Conservation (phyloP, 23 tunicate species). For the Diplosoma virens region DNA sequence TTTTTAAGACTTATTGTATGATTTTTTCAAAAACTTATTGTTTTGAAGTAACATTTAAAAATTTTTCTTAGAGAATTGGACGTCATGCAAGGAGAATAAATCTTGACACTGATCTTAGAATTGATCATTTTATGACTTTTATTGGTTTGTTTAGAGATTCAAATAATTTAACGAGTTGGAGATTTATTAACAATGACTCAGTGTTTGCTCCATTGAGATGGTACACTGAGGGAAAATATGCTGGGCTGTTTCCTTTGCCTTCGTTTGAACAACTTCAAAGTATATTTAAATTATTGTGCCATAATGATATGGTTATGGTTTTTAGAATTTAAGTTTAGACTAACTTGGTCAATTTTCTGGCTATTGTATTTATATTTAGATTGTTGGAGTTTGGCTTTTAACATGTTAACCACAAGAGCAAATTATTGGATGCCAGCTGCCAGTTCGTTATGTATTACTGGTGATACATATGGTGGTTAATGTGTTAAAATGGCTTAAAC, state of each 20-base stretch:
- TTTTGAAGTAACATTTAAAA: background rate
- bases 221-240: constrained; percentile 10
- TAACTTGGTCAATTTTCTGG: no score
- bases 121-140: background rate
- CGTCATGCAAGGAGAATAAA: background rate
- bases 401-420: no score
- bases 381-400: no score
- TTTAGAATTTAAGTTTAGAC: no score
- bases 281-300: no score
- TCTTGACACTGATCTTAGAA: background rate
- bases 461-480: no score
- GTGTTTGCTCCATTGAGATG: constrained; percentile 22
- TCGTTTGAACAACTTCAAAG: background rate
- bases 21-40: background rate
- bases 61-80: background rate
- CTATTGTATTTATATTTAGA: no score
- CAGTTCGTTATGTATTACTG: no score
- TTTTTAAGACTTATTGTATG: no score
- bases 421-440: no score
- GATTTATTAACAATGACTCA: constrained; percentile 15
- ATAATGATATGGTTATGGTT: no score
- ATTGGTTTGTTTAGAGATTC: background rate
- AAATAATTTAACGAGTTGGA: constrained; percentile 33
- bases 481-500: no score
- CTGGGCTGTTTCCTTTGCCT: background rate